phyloP scores from a whole-genome alignment of 2,888 invertebrate species.

The Meghimatium bilineatum region DNA sequence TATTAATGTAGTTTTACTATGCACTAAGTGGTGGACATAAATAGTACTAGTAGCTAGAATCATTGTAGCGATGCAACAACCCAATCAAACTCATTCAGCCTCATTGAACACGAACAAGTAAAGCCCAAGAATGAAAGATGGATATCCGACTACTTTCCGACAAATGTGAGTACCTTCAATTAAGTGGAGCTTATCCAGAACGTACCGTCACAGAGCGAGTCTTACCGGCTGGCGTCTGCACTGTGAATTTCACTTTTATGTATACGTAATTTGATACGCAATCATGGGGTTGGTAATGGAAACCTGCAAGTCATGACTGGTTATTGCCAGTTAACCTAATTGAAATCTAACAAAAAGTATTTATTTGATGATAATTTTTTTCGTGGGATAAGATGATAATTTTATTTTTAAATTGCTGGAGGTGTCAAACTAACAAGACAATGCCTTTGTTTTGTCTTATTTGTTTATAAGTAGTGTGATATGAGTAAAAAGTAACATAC shows the following conservation, averaged over 20 bases:
- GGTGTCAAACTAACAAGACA: not conserved
- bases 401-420: not conserved
- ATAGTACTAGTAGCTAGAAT: no score
- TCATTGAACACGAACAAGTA: no score
- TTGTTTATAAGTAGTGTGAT: no score
- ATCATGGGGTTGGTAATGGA: not conserved
- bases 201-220: not conserved
- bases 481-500: no score
- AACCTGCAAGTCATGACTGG: not conserved
- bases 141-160: not conserved
- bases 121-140: no score
- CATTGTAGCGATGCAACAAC: no score
- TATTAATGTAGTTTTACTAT: no score
- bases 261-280: not conserved
- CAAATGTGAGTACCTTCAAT: not conserved
- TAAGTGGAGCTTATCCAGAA: not conserved
- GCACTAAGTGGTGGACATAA: no score
- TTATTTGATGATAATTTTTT: not conserved
- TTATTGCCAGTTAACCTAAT: constrained; percentile 22
- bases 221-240: not conserved
- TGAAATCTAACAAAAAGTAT: constrained; percentile 8
- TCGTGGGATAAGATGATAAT: not conserved
- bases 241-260: not conserved
- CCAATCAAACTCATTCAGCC: no score
- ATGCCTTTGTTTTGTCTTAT: no score